Conservation (phyloP, 1,140 invertebrate genomes). For the Callitettix versicolor region DNA sequence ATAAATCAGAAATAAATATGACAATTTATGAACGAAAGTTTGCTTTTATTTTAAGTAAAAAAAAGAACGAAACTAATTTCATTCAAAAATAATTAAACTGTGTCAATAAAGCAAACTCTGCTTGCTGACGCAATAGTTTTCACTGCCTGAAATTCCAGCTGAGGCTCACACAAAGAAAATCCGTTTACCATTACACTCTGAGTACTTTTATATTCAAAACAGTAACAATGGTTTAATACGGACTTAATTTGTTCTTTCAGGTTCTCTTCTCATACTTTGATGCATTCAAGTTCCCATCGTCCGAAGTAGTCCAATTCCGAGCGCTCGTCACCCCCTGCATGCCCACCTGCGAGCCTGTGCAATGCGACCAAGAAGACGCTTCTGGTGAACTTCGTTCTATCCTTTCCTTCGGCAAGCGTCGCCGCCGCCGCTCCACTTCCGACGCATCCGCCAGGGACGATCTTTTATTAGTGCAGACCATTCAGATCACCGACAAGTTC, state of each 20-base stretch:
- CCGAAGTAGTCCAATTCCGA: constrained; percentile 87
- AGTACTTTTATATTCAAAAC: too few species aligned
- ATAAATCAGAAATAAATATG: too few species aligned
- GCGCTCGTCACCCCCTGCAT: constrained; percentile 87
- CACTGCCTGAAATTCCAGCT: too few species aligned
- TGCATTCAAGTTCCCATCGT: constrained; percentile 92
- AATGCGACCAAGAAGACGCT: constrained; percentile 68
- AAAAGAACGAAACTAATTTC: too few species aligned
- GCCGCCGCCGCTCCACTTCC: constrained; percentile 41
- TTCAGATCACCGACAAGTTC: constrained; percentile 87
- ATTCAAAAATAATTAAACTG: too few species aligned
- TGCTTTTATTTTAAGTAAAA: too few species aligned
- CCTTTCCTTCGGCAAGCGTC: constrained; percentile 66
- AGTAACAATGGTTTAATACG: too few species aligned
- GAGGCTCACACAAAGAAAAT: too few species aligned
- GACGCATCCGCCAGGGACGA: constrained; percentile 50
- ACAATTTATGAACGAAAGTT: too few species aligned
- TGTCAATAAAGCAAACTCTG: too few species aligned
- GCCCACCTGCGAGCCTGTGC: constrained; percentile 80
- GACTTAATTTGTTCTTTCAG: constrained; percentile 46
- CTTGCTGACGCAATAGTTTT: too few species aligned
- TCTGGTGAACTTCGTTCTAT: constrained; percentile 69
- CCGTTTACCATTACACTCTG: too few species aligned
- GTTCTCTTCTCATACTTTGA: constrained; percentile 85
- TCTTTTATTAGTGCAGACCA: constrained; percentile 76